These are phyloP conservation scores for Altica lythri DNA, from an alignment of 2,888 invertebrate genomes.

Conservation along the genomic window DNA sequence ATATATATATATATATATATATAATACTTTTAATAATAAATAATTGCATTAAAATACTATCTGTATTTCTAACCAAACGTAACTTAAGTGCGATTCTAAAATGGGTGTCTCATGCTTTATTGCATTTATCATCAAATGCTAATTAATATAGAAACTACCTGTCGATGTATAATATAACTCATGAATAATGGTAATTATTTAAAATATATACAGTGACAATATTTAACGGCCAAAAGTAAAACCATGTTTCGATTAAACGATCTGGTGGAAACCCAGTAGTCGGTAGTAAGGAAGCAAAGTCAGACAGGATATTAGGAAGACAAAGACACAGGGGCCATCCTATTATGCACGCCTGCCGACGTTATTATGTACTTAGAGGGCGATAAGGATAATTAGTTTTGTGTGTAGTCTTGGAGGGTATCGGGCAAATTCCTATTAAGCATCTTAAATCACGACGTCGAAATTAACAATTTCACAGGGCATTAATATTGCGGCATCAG, in stretches of 20 bases:
- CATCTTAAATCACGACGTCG: slow-evolving; percentile 42
- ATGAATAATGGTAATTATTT: background rate
- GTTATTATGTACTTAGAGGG: slow-evolving; percentile 46
- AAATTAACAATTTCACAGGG: slow-evolving; percentile 45
- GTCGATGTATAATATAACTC: too few relatives aligned
- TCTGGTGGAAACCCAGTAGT: slow-evolving; percentile 21
- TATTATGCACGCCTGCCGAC: slow-evolving; percentile 43
- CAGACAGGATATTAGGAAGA: slow-evolving; percentile 42
- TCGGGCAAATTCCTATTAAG: slow-evolving; percentile 46
- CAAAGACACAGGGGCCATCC: slow-evolving; percentile 42
- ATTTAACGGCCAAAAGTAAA: background rate
- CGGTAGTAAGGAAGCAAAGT: slow-evolving; percentile 23
- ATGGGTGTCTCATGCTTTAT: too few relatives aligned
- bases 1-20: too few relatives aligned
- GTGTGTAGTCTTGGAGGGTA: slow-evolving; percentile 45
- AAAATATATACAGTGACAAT: background rate
- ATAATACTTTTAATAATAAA: too few relatives aligned
- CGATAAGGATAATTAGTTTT: slow-evolving; percentile 47
- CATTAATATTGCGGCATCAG: slow-evolving; percentile 36
- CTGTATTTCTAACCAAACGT: too few relatives aligned
- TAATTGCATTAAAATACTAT: too few relatives aligned
- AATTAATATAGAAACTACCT: too few relatives aligned
- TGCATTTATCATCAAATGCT: too few relatives aligned
- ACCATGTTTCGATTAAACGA: slow-evolving; percentile 8
- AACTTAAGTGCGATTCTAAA: too few relatives aligned